Percentiles rank a stretch among this genome's conserved stretches.
Evolutionary conservation across 2,113 vertebrate genomes (phyloP).

Genomic region (Turnix velox): DNA sequence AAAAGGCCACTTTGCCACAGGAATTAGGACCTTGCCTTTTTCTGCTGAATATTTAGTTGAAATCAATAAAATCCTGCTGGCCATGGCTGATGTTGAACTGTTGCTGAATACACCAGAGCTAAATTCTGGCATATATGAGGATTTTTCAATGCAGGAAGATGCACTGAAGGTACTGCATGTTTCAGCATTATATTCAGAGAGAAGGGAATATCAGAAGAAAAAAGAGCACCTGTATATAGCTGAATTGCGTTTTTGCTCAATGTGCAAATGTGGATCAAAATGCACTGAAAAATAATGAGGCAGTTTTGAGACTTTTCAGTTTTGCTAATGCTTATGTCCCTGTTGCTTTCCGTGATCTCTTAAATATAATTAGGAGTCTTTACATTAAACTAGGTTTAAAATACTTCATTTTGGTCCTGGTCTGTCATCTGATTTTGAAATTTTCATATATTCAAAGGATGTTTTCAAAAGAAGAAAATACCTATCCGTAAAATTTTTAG

Average conservation of each 20-base stretch:
- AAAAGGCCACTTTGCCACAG: constrained; percentile 24
- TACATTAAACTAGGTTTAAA: background rate
- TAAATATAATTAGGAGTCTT: background rate
- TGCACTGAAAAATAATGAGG: background rate
- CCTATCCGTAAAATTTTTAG: background rate
- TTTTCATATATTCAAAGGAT: background rate
- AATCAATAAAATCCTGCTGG: constrained; percentile 88
- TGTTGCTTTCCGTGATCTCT: background rate
- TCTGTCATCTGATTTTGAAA: background rate
- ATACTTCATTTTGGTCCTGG: background rate
- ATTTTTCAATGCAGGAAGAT: constrained; percentile 90
- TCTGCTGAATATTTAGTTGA: constrained; percentile 86
- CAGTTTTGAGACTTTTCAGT: background rate
- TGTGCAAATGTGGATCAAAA: background rate
- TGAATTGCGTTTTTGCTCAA: background rate
- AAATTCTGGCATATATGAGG: constrained; percentile 81
- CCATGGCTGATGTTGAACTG: constrained; percentile 87
- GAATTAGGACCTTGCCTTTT: constrained; percentile 49
- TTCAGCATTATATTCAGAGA: background rate
- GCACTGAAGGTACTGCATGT: constrained; percentile 79
- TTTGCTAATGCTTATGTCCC: background rate
- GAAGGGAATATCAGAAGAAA: background rate
- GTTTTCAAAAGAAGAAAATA: background rate
- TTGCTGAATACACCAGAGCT: constrained; percentile 88
- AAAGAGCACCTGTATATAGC: background rate